A percentile compares a stretch with the other conserved stretches of the same genome.
These are phyloP conservation scores for Chloroceryle amazona DNA, from an alignment of 2,797 vertebrate species.

Conservation along the genomic window DNA sequence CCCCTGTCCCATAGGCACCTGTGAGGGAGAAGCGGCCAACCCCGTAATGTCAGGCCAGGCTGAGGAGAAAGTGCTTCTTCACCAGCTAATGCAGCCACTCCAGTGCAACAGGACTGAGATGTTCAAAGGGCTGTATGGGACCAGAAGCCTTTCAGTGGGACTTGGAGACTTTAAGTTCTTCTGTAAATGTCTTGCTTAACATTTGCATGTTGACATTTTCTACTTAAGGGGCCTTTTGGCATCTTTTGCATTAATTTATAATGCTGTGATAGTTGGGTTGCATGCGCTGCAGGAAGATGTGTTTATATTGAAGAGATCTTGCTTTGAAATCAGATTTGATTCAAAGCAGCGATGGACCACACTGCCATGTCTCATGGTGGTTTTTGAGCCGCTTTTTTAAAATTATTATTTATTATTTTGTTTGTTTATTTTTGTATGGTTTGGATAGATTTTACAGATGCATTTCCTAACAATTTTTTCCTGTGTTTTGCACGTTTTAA, in stretches of 20 bases:
- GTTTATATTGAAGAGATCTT: neutral
- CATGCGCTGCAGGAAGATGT: neutral
- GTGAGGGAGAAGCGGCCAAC: neutral
- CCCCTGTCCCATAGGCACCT: accelerated
- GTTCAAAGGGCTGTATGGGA: neutral
- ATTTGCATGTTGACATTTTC: neutral
- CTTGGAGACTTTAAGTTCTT: neutral
- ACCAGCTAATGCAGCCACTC: neutral
- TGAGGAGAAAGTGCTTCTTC: neutral
- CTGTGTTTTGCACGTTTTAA: neutral
- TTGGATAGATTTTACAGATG: neutral
- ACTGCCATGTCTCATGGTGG: neutral
- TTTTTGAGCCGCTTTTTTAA: no score
- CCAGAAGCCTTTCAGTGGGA: neutral
- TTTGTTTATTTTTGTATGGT: no score
- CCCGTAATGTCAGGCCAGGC: accelerated
- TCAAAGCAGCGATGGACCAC: neutral
- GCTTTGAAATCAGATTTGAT: neutral
- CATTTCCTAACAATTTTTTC: neutral
- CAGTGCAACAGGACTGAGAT: neutral
- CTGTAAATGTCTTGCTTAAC: neutral
- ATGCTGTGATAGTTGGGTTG: neutral
- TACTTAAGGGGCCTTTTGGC: conserved; percentile 21
- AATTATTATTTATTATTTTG: neutral
- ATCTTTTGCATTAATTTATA: conserved; percentile 21